Conservation (phyloP, 2,113 vertebrate species). For the Microtus ochrogaster region DNA sequence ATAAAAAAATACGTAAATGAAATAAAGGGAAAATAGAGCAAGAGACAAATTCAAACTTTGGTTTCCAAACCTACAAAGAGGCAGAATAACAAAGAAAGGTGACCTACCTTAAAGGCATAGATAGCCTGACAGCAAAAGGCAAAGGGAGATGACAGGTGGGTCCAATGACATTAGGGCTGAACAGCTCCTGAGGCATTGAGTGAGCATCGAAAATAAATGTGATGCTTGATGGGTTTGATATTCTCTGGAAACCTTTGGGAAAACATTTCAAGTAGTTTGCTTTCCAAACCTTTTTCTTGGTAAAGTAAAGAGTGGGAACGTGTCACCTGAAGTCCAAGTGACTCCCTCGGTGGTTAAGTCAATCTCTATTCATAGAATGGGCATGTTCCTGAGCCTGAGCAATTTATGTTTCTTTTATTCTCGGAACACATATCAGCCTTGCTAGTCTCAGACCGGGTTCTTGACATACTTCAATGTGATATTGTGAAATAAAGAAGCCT, state of each 20-base stretch:
- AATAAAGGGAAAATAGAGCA: background rate
- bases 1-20: background rate
- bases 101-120: conserved; percentile 62
- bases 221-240: conserved; percentile 75
- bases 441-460: conserved; percentile 61
- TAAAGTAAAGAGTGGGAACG: conserved; percentile 52
- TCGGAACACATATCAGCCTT: conserved; percentile 64
- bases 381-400: conserved; percentile 71
- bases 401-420: conserved; percentile 81
- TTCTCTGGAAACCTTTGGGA: conserved; percentile 73
- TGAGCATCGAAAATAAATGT: conserved; percentile 69
- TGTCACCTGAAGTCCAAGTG: conserved; percentile 72
- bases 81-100: conserved; percentile 46
- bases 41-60: background rate
- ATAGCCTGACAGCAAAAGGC: conserved; percentile 52
- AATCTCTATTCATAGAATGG: conserved; percentile 81
- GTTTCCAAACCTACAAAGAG: conserved; percentile 3
- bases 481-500: conserved; percentile 70
- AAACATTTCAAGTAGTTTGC: conserved; percentile 68
- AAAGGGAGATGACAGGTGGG: conserved; percentile 58
- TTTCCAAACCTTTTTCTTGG: conserved; percentile 71
- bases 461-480: conserved; percentile 77
- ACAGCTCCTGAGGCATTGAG: conserved; percentile 67
- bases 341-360: conserved; percentile 72
- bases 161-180: conserved; percentile 59